These are phyloP conservation scores for Pitta sordida DNA, from an alignment of 2,113 vertebrate genomes.

Conservation along the genomic window DNA sequence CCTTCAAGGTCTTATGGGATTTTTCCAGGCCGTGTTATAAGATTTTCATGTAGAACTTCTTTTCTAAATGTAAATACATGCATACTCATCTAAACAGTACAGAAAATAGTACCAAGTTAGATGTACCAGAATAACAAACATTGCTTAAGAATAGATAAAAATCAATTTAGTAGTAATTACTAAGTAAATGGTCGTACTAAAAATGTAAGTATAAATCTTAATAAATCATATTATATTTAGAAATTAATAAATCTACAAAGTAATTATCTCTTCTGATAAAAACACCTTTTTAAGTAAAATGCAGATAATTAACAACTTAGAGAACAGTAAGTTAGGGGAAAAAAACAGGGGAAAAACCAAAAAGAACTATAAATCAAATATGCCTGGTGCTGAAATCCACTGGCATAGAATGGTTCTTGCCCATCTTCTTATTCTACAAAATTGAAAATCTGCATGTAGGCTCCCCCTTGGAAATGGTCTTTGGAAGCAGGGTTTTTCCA, in stretches of 20 bases:
- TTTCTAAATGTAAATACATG: not conserved
- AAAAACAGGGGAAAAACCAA: not conserved
- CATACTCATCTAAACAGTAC: not conserved
- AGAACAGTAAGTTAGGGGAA: not conserved
- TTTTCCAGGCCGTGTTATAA: not conserved
- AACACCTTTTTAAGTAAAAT: not conserved
- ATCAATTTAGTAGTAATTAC: constrained; percentile 28
- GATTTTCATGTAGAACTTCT: not conserved
- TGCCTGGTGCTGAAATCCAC: not conserved
- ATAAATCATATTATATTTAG: constrained; percentile 23
- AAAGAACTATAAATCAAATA: not conserved
- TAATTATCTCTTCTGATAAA: constrained; percentile 5
- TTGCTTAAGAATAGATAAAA: not conserved
- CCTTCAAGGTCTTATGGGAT: not conserved
- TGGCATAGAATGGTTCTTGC: not conserved
- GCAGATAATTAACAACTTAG: not conserved
- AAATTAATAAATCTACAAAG: not conserved
- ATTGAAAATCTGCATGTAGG: not conserved
- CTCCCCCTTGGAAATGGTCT: not conserved
- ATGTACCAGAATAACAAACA: not conserved
- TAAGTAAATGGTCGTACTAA: not conserved
- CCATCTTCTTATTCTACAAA: not conserved
- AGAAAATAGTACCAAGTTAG: not conserved
- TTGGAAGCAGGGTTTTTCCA: not conserved
- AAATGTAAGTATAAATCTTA: constrained; percentile 11